Conservation (phyloP, 2,888 invertebrate genomes). For the Melieria picta region DNA sequence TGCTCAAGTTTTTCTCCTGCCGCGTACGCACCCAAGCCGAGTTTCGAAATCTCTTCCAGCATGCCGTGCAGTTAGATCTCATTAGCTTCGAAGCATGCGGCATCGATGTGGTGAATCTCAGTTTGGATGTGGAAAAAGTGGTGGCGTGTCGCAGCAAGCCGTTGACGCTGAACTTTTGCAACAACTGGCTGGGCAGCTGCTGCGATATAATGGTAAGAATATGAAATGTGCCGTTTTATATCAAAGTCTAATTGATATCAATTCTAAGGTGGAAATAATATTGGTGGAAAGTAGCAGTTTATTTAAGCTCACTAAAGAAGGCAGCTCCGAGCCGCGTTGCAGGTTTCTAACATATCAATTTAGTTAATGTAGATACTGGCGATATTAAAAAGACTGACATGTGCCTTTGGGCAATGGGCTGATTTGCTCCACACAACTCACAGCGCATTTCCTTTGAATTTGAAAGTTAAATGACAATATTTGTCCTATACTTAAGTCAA, state of each 20-base stretch:
- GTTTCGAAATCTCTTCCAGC: conserved; percentile 18
- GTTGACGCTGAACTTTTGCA: conserved; percentile 5
- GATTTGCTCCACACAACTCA: too few species aligned
- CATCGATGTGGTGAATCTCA: neutral
- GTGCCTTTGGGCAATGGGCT: too few species aligned
- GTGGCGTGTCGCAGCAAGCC: conserved; percentile 4
- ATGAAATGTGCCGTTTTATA: too few species aligned
- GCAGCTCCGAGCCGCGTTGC: too few species aligned
- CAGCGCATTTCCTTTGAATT: too few species aligned
- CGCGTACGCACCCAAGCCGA: conserved; percentile 9
- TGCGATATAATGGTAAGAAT: too few species aligned
- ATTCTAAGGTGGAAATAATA: neutral
- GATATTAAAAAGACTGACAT: too few species aligned
- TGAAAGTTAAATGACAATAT: too few species aligned
- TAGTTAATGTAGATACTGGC: too few species aligned
- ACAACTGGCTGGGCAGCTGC: neutral
- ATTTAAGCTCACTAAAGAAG: neutral
- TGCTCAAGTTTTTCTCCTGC: conserved; percentile 11
- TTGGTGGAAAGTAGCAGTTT: neutral
- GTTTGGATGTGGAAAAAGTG: conserved; percentile 2
- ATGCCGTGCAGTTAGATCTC: conserved; percentile 11
- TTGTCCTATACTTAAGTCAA: too few species aligned
- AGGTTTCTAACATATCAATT: too few species aligned
- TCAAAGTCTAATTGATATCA: neutral
- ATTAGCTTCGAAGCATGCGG: conserved; percentile 16